Evolutionary conservation across 2,888 invertebrate genomes (phyloP).

Genomic region (Dascillus cervinus): DNA sequence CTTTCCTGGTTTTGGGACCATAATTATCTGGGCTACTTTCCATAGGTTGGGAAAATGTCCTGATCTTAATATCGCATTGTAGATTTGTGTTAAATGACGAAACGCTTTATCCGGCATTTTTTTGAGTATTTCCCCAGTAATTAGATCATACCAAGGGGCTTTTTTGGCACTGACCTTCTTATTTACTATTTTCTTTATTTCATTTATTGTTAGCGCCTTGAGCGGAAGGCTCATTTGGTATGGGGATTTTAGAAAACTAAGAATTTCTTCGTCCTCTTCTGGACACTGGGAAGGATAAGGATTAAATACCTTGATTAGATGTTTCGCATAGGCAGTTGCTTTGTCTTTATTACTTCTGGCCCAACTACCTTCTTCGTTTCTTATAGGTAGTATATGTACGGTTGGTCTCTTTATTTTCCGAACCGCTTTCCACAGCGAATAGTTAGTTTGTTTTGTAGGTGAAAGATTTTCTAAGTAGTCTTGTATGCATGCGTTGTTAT

Average conservation of each 20-base stretch:
- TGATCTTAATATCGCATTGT: too few species aligned
- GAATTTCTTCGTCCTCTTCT: conserved; percentile 9
- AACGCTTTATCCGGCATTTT: too few species aligned
- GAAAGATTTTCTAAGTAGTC: conserved; percentile 5
- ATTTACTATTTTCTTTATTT: conserved; percentile 8
- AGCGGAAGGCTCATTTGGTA: conserved; percentile 10
- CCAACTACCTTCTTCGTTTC: conserved; percentile 6
- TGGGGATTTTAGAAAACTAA: conserved; percentile 5
- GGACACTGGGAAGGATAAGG: conserved; percentile 9
- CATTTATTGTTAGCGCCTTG: too few species aligned
- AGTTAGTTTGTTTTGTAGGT: conserved; percentile 8
- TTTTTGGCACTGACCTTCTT: conserved; percentile 11
- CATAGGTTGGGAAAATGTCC: too few species aligned
- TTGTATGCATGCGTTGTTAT: conserved; percentile 8
- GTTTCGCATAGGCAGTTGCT: conserved; percentile 5
- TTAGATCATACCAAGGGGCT: too few species aligned
- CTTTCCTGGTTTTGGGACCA: too few species aligned
- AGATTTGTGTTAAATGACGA: too few species aligned
- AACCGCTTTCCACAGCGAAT: conserved; percentile 22
- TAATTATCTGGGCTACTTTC: too few species aligned
- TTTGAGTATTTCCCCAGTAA: too few species aligned
- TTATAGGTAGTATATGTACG: conserved; percentile 5
- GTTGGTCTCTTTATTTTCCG: conserved; percentile 16
- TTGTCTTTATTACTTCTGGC: conserved; percentile 5
- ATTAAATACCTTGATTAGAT: conserved; percentile 13